Evolutionary conservation across 2,113 vertebrate species (phyloP).

Genomic region (Neofelis nebulosa): DNA sequence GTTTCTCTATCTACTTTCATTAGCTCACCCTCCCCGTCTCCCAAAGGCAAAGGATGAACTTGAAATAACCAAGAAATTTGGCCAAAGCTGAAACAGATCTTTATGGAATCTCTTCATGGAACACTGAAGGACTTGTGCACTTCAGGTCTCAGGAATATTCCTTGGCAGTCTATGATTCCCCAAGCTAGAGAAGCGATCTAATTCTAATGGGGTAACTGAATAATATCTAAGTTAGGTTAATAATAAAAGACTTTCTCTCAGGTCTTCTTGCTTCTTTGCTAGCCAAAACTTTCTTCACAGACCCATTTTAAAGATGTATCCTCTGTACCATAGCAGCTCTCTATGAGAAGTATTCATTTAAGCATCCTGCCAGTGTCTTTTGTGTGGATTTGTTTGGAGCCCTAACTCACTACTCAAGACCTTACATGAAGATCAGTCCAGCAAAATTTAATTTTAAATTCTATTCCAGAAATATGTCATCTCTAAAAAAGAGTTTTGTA

Average conservation of each 20-base stretch:
- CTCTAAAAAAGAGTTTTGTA: background rate
- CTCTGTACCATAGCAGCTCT: background rate
- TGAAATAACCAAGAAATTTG: background rate
- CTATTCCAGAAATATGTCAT: background rate
- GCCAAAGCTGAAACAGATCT: background rate
- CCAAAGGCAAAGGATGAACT: background rate
- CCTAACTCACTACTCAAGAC: background rate
- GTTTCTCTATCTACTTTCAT: background rate
- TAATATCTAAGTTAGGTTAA: background rate
- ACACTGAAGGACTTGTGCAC: background rate
- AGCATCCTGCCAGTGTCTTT: background rate
- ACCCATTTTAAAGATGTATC: background rate
- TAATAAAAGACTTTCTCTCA: background rate
- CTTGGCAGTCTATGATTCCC: background rate
- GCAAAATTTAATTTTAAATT: constrained; percentile 36
- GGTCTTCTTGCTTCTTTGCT: background rate
- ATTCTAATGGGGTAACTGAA: background rate
- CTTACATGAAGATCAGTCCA: background rate
- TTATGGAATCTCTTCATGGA: background rate
- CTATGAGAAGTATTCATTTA: background rate
- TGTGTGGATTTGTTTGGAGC: background rate
- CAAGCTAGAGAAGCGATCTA: background rate
- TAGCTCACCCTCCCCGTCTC: background rate
- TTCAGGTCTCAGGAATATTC: background rate
- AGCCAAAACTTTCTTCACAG: constrained; percentile 2